phyloP scores from a whole-genome alignment of 2,113 vertebrate species.

The Proteles cristata region DNA sequence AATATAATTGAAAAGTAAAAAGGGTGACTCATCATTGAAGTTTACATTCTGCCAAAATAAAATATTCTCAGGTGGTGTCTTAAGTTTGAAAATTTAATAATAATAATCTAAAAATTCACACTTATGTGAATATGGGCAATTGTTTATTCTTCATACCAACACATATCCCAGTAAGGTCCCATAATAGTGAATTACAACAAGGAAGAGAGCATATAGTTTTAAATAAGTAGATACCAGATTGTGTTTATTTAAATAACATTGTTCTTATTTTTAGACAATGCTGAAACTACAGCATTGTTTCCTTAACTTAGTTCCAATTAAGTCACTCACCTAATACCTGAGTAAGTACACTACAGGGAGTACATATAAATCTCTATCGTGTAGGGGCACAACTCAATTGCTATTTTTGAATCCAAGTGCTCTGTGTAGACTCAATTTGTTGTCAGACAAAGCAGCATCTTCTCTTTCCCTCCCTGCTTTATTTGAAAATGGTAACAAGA shows the following conservation, averaged over 20 bases:
- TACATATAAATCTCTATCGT: background rate
- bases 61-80: background rate
- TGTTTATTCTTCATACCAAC: background rate
- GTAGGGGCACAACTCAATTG: background rate
- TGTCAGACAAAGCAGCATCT: background rate
- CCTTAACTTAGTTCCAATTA: constrained; percentile 48
- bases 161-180: background rate
- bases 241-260: constrained; percentile 42
- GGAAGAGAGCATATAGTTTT: constrained; percentile 5
- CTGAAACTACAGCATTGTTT: constrained; percentile 3
- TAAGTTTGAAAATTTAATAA: background rate
- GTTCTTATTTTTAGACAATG: constrained; percentile 8
- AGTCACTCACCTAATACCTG: background rate
- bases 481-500: background rate
- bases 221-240: constrained; percentile 26
- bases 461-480: background rate
- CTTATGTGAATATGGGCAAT: background rate
- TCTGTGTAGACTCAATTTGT: background rate
- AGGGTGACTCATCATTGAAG: background rate
- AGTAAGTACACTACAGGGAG: background rate
- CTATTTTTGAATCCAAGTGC: background rate
- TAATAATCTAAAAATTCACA: background rate
- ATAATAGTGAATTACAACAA: background rate
- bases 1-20: constrained; percentile 10
- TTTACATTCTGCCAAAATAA: background rate